These are phyloP conservation scores for Trochalopteron elliotii DNA, from an alignment of 2,113 vertebrate genomes.

Conservation along the genomic window DNA sequence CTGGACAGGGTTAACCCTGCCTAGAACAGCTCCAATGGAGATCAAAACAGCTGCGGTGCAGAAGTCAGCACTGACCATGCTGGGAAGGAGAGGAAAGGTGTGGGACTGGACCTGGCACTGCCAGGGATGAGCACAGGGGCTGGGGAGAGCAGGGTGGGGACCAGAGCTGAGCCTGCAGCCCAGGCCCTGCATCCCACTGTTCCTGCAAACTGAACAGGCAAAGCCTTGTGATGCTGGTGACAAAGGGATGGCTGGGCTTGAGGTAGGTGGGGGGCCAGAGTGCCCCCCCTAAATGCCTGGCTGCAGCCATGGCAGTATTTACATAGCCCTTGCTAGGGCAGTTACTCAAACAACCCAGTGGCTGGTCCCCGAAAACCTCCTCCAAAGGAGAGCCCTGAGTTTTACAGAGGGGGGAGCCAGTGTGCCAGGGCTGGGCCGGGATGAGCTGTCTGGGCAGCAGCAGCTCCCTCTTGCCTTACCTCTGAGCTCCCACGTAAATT, in stretches of 20 bases:
- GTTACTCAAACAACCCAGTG: neutral
- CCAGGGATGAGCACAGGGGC: accelerated
- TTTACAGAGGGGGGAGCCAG: neutral
- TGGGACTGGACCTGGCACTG: neutral
- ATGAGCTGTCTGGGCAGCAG: accelerated
- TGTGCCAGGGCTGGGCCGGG: neutral
- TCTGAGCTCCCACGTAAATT: conserved; percentile 82
- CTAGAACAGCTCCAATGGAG: conserved; percentile 84
- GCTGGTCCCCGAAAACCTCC: neutral
- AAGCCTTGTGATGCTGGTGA: neutral
- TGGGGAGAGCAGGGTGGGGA: neutral
- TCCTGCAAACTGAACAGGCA: neutral
- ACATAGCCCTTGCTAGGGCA: neutral
- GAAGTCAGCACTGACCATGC: conserved; percentile 92
- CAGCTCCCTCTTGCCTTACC: conserved; percentile 69
- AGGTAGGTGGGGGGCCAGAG: accelerated
- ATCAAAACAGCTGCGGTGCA: conserved; percentile 86
- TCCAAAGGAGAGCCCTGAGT: neutral
- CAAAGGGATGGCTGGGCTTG: neutral
- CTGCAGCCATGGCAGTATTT: neutral
- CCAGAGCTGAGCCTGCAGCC: neutral
- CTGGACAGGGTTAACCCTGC: conserved; percentile 86
- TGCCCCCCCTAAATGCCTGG: neutral
- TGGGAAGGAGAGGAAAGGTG: conserved; percentile 29
- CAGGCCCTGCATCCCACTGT: accelerated